Evolutionary conservation across 2,797 vertebrate genomes (phyloP).

Genomic region (Astyanax mexicanus): DNA sequence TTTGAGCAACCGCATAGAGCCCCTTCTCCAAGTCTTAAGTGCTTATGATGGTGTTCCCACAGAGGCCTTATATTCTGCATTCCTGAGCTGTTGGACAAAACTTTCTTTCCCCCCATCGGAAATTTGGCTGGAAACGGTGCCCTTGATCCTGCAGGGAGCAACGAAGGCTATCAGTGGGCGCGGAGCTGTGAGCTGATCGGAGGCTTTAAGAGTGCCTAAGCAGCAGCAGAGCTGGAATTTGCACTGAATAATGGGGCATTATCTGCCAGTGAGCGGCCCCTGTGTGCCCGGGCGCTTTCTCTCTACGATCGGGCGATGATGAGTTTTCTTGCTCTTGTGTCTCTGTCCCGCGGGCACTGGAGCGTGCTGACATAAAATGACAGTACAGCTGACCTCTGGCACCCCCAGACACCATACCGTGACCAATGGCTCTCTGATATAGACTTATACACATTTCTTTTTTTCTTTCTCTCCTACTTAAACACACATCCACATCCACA

Average conservation of each 20-base stretch:
- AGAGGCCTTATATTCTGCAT: neutral
- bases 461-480: neutral
- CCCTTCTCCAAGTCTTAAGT: neutral
- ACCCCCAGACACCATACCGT: neutral
- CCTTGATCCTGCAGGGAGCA: conserved; percentile 60
- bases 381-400: conserved; percentile 13
- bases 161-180: conserved; percentile 67
- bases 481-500: neutral
- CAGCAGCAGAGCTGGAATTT: conserved; percentile 65
- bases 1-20: conserved; percentile 1
- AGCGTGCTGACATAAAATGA: conserved; percentile 30
- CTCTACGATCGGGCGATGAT: conserved; percentile 62
- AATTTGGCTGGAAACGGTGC: conserved; percentile 70
- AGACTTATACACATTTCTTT: neutral
- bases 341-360: conserved; percentile 60
- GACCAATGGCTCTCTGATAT: neutral
- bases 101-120: conserved; percentile 50
- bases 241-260: conserved; percentile 74
- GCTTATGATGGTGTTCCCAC: conserved; percentile 17
- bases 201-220: conserved; percentile 40
- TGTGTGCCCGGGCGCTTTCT: neutral
- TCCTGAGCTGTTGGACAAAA: conserved; percentile 12
- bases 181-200: conserved; percentile 59
- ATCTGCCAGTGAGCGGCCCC: conserved; percentile 62
- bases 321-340: conserved; percentile 60